A percentile compares a stretch with the other conserved stretches of the same genome.
phyloP scores from a whole-genome alignment of 2,888 invertebrate species.

The Blera fallax region DNA sequence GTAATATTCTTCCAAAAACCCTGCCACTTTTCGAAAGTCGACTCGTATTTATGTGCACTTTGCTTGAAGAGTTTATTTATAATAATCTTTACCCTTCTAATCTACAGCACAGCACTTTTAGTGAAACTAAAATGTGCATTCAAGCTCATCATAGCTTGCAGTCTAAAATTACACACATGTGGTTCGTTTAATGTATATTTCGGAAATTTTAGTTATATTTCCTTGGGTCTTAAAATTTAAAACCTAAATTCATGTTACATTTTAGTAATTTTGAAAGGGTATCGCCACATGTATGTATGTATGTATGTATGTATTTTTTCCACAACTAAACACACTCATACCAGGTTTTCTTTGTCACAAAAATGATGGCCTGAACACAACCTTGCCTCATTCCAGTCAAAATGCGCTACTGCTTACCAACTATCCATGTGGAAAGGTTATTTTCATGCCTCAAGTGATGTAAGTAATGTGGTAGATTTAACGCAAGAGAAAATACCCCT shows the following conservation, averaged over 20 bases:
- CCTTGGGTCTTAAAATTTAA: no score
- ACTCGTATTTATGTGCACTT: no score
- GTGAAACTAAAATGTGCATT: no score
- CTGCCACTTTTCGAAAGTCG: no score
- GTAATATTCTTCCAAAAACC: no score
- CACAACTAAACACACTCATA: not conserved
- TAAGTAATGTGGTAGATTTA: slow-evolving; percentile 42
- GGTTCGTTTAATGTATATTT: no score
- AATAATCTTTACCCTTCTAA: no score
- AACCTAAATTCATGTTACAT: not conserved
- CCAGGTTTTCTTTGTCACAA: slow-evolving; percentile 22
- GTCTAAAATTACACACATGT: no score
- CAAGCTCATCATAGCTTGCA: no score
- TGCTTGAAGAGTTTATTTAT: no score
- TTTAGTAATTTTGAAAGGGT: not conserved
- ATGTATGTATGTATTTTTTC: not conserved
- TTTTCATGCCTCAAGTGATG: slow-evolving; percentile 58
- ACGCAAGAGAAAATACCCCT: slow-evolving; percentile 14
- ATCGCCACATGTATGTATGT: not conserved
- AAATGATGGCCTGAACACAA: slow-evolving; percentile 25
- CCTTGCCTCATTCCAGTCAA: slow-evolving; percentile 6
- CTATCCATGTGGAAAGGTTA: slow-evolving; percentile 53
- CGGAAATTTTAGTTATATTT: no score
- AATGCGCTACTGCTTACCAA: slow-evolving; percentile 14
- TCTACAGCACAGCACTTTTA: no score